Evolutionary conservation across 2,113 vertebrate species (phyloP).

Genomic region (Struthio camelus): DNA sequence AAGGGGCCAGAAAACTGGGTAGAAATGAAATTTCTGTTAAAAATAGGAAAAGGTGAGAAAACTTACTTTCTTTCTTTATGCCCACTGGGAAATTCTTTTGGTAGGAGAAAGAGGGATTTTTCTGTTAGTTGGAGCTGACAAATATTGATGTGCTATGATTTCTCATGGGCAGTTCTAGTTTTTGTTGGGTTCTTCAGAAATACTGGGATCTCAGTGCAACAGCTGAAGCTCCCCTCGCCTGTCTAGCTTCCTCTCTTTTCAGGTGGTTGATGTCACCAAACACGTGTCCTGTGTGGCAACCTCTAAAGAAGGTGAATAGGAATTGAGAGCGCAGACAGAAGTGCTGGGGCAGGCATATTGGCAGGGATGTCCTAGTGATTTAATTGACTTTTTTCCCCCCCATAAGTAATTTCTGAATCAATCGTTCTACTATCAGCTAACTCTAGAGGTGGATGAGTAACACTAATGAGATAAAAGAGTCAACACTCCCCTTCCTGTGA

Average conservation of each 20-base stretch:
- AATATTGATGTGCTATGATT: neutral
- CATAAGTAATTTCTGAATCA: slow-evolving; percentile 34
- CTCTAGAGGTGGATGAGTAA: slow-evolving; percentile 63
- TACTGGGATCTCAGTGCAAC: neutral
- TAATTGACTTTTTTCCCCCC: neutral
- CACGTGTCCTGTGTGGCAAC: accelerated
- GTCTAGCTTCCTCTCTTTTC: neutral
- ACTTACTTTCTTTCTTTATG: neutral
- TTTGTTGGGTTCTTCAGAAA: neutral
- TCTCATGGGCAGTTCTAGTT: neutral
- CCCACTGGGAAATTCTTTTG: neutral
- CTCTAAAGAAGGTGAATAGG: neutral
- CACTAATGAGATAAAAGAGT: slow-evolving; percentile 59
- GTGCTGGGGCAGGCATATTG: neutral
- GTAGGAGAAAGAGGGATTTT: neutral
- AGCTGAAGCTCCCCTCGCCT: neutral
- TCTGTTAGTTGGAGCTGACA: neutral
- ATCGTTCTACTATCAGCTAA: slow-evolving; percentile 46
- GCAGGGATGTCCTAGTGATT: neutral
- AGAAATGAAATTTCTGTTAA: neutral
- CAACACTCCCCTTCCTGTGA: slow-evolving; percentile 46
- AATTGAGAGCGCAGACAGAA: neutral
- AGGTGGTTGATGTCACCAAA: neutral
- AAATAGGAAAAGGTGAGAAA: neutral
- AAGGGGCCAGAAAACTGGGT: accelerated